These are phyloP conservation scores for Phalera bucephala DNA, from an alignment of 2,888 invertebrate species.

Conservation along the genomic window DNA sequence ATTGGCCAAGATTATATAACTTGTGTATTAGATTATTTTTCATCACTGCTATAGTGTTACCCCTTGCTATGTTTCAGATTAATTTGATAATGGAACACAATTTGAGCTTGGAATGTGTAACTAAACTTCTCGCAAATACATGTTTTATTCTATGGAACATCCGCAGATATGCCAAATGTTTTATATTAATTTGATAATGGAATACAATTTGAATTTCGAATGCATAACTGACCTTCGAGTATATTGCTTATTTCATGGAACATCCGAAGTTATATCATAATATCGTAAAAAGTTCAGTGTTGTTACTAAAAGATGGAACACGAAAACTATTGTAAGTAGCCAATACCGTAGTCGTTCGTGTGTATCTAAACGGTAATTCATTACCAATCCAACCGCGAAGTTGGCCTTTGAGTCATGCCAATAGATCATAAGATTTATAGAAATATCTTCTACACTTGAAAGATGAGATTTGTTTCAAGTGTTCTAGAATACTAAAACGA, in stretches of 20 bases:
- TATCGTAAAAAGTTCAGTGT: conserved; percentile 13
- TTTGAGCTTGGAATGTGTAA: too few species aligned
- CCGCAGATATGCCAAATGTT: too few species aligned
- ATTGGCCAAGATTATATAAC: conserved; percentile 23
- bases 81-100: too few species aligned
- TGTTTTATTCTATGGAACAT: too few species aligned
- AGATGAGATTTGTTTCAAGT: conserved; percentile 10
- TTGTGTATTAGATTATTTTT: too few species aligned
- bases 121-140: too few species aligned
- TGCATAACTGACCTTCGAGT: conserved; percentile 8
- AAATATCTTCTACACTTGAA: conserved; percentile 27
- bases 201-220: too few species aligned
- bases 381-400: conserved; percentile 56
- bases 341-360: conserved; percentile 51
- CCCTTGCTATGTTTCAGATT: too few species aligned
- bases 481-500: conserved; percentile 22
- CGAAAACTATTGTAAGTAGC: conserved; percentile 41
- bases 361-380: conserved; percentile 59
- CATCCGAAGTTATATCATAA: conserved; percentile 21
- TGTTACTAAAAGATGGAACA: conserved; percentile 32
- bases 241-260: conserved; percentile 20
- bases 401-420: conserved; percentile 47
- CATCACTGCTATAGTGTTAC: too few species aligned
- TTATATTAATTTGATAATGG: too few species aligned
- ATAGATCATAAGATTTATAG: conserved; percentile 34